A percentile compares a stretch with the other conserved stretches of the same genome.
Conservation (phyloP, 2,113 vertebrate genomes). For the Capreolus pygargus region DNA sequence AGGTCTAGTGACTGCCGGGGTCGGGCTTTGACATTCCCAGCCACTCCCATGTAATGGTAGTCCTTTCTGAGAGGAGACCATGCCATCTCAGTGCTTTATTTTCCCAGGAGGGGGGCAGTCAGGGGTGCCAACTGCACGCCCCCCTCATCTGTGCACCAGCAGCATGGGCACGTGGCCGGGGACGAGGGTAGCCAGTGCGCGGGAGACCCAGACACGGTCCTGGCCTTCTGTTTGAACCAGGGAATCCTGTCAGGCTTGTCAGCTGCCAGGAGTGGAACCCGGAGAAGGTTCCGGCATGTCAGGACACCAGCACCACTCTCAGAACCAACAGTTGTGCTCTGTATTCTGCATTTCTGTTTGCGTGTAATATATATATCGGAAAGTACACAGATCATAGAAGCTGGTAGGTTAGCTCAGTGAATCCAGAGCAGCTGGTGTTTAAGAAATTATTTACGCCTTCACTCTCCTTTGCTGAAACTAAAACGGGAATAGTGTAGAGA, state of each 20-base stretch:
- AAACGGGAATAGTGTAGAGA: background rate
- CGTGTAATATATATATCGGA: rapidly evolving
- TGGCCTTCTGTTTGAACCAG: background rate
- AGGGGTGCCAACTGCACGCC: rapidly evolving
- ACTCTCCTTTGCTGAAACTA: background rate
- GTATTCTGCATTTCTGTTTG: rapidly evolving
- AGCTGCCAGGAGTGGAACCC: rapidly evolving
- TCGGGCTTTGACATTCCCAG: rapidly evolving
- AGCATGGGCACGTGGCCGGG: rapidly evolving
- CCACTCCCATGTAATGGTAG: rapidly evolving
- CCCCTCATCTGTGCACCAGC: background rate
- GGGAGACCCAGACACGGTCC: rapidly evolving
- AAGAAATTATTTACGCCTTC: background rate
- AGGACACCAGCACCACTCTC: rapidly evolving
- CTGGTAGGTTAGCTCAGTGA: rapidly evolving
- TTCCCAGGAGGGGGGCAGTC: rapidly evolving
- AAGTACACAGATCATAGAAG: rapidly evolving
- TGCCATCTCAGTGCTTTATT: rapidly evolving
- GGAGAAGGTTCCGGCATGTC: background rate
- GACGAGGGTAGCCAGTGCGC: rapidly evolving
- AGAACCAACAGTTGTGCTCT: rapidly evolving
- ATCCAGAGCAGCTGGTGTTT: background rate
- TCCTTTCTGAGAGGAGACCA: rapidly evolving
- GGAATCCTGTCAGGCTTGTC: background rate
- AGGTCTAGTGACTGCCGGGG: rapidly evolving